A percentile compares a stretch with the other conserved stretches of the same genome.
These are phyloP conservation scores for Mongoloraphidia duomilia DNA, from an alignment of 2,888 invertebrate genomes.

Conservation along the genomic window DNA sequence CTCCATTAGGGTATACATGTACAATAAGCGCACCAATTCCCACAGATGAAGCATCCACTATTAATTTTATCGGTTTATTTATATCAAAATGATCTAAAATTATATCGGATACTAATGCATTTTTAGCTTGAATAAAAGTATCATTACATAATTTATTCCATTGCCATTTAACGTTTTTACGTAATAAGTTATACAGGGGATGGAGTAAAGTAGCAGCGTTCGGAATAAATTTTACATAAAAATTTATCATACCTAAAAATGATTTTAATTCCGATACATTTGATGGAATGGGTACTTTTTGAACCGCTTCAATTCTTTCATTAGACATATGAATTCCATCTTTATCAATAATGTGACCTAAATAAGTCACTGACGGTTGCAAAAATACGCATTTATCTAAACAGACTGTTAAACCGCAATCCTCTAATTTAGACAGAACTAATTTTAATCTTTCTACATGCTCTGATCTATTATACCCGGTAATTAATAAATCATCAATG, in stretches of 20 bases:
- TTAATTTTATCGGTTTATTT: too few species aligned
- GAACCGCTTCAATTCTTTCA: slow-evolving; percentile 14
- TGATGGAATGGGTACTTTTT: slow-evolving; percentile 4
- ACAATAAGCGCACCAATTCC: too few species aligned
- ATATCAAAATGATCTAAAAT: too few species aligned
- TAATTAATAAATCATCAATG: slow-evolving; percentile 18
- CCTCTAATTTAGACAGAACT: too few species aligned
- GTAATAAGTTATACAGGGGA: slow-evolving; percentile 8
- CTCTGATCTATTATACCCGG: slow-evolving; percentile 13
- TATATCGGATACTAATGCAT: slow-evolving; percentile 12
- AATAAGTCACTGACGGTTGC: too few species aligned
- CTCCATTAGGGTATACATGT: too few species aligned
- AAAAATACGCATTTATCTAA: too few species aligned
- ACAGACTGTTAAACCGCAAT: too few species aligned
- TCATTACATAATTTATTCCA: slow-evolving; percentile 12
- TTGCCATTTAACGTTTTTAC: slow-evolving; percentile 9
- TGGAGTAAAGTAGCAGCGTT: slow-evolving; percentile 2
- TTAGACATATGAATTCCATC: too few species aligned
- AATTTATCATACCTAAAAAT: slow-evolving; percentile 9
- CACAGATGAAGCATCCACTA: too few species aligned
- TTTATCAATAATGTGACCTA: too few species aligned
- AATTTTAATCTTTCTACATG: slow-evolving; percentile 15
- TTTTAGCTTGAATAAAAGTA: slow-evolving; percentile 12
- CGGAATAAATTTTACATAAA: slow-evolving; percentile 10
- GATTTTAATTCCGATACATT: slow-evolving; percentile 7